phyloP scores from a whole-genome alignment of 30 jellyfish, hydroid and myxozoan species.

The Pelagia noctiluca region DNA sequence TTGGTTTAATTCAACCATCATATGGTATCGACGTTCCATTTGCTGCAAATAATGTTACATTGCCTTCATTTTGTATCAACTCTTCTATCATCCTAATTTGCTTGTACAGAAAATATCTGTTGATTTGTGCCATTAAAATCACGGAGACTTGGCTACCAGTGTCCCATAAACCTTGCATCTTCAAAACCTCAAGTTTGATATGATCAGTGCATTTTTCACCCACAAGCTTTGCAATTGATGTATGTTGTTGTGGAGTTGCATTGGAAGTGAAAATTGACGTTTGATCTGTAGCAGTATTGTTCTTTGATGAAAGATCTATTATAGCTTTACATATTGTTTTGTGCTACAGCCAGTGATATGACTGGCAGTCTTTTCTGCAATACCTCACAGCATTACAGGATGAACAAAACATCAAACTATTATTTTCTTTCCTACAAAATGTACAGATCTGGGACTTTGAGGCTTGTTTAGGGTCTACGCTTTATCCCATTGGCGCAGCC shows the following conservation, averaged over 20 bases:
- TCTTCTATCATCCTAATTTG: not conserved
- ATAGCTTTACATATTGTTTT: constrained; percentile 15
- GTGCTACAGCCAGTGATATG: constrained; percentile 23
- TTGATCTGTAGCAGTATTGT: not conserved
- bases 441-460: not conserved
- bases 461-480: not conserved
- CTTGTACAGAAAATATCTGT: constrained; percentile 7
- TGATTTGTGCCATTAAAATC: not conserved
- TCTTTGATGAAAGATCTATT: not conserved
- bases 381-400: constrained; percentile 23
- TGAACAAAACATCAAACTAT: not conserved
- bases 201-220: constrained; percentile 34
- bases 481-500: constrained; percentile 1
- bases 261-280: not conserved
- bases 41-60: constrained; percentile 24
- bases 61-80: not conserved
- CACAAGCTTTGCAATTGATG: constrained; percentile 20
- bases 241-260: constrained; percentile 15
- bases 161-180: constrained; percentile 47
- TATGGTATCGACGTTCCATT: constrained; percentile 49
- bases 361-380: constrained; percentile 26
- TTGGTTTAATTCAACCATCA: constrained; percentile 19
- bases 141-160: constrained; percentile 61
- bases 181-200: not conserved
- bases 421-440: not conserved